Evolutionary conservation across 2,797 vertebrate species (phyloP), one percentile per base, ranked within the genome.

Genomic region (Garrulus glandarius): DNA sequence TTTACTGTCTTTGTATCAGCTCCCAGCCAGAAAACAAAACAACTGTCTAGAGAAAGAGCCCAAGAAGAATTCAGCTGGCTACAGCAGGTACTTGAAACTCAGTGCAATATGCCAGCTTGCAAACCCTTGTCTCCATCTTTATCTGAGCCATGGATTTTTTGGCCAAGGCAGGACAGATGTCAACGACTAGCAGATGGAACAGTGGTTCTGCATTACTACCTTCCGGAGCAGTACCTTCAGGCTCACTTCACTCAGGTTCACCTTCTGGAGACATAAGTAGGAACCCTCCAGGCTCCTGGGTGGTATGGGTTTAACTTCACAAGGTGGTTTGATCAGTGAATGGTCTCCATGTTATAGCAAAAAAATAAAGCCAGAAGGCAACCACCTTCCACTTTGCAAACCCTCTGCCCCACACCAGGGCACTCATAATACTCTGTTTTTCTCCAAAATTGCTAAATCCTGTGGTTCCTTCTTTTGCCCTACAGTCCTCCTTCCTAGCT

Each of bases 281-380:
- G 39, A 88, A 50, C 13, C 36, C 47, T 63, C 17, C 36, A 67
- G 50, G 13, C 20, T 56, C n/a, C 19, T 27, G 16, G 20, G 36
- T 2, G 0, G 37, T 24, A 47, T 10, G 15, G 50, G 34, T 53
- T 86, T 60, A 81, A 50, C 26, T 84, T 81, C 46, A 57, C 39
- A 65, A 56, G 12, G 9, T 60, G 20, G 14, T 64, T 70, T 78
- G 32, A 67, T 52, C 39, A n/a, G 15, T 2, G 1, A 63, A 50
- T 41, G 20, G 15, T 60, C 24, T 30, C 29, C 15, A 12, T 8
- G 5, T 15, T 24, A 65, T 0, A 43, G 13, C 0, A 0, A 43
- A 91, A 76, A 37, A 30, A 39, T 3, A 81, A 84, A 84, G 52
- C 23, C 29, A 69, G 49, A 76, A 77, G 20, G 61, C 32, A 77